Evolutionary conservation across 2,113 vertebrate genomes (phyloP).

Genomic region (Cyprinus carpio): DNA sequence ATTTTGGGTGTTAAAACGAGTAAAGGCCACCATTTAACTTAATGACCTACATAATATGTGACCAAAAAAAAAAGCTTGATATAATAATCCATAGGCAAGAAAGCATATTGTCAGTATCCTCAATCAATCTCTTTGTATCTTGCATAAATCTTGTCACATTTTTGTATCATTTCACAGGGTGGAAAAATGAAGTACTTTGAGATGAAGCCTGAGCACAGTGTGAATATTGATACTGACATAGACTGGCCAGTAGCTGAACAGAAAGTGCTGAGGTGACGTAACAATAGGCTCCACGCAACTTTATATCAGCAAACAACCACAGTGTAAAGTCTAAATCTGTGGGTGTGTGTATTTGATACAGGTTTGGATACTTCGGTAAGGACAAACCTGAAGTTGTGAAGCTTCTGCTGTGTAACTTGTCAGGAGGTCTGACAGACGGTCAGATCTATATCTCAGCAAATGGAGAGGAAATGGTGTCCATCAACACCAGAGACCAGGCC

Average conservation of each 20-base stretch:
- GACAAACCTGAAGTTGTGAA: conserved; percentile 79
- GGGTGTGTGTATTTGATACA: conserved; percentile 60
- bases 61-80: background rate
- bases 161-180: conserved; percentile 72
- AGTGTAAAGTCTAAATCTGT: background rate
- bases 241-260: conserved; percentile 98
- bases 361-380: conserved; percentile 91
- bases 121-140: background rate
- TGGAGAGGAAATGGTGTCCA: conserved; percentile 82
- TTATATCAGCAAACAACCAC: background rate
- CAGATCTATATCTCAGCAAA: conserved; percentile 78
- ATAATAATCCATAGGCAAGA: background rate
- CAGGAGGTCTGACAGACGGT: conserved; percentile 87
- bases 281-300: background rate
- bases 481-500: conserved; percentile 77
- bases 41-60: background rate
- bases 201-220: conserved; percentile 89
- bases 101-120: background rate
- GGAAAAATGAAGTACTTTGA: conserved; percentile 89
- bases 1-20: background rate
- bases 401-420: conserved; percentile 85
- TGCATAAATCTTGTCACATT: background rate
- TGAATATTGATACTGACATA: conserved; percentile 96
- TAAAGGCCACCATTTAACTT: background rate
- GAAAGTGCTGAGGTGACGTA: conserved; percentile 84